Evolutionary conservation across 2,113 vertebrate species (phyloP), one percentile per base, ranked within the genome.

Genomic region (Chamaea fasciata): DNA sequence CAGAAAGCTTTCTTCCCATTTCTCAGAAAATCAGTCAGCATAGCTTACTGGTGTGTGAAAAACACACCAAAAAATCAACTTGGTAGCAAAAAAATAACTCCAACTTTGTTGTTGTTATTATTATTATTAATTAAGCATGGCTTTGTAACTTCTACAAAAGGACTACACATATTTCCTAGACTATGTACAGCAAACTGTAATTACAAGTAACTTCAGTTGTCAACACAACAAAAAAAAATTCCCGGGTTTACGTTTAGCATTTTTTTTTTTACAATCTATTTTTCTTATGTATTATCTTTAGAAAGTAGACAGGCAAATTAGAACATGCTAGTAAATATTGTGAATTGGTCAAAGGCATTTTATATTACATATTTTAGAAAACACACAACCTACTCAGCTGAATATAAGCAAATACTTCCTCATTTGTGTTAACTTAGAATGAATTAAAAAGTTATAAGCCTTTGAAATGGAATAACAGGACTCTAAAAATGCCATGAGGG

Each of bases 401-500:
- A 92, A 83, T 81, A 91, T 82, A 96, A 90, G 95, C 46, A 82
- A 94, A 89, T 64, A 91, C 27, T 92, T 95, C 19, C 55, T 89
- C 52, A 62, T 96, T 92, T 94, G 87, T 77, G n/a, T 85, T 95
- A 97, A 92, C 42, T 79, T 83, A 73, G 70, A 97, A 87, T 83
- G 90, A 90, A 96, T 87, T n/a, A 64, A 42, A 14, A 87, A 57
- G 76, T 79, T 71, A 42, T 19, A 81, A 70, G 59, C 13, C 33
- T 86, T 78, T 65, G 67, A 13, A 64, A 39, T 0, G 3, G 86
- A 94, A n/a, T 75, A 85, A 80, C 20, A 70, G 18, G 50, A 70
- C 75, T 49, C 74, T 42, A 91, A 95, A 83, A 92, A 67, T 59
- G 55, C 42, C 20, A 55, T 33, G 46, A 91, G 15, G 6, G 11